Base-by-base conservation (phyloP, 2,797 vertebrate species). In the Delichon dasypus region DNA sequence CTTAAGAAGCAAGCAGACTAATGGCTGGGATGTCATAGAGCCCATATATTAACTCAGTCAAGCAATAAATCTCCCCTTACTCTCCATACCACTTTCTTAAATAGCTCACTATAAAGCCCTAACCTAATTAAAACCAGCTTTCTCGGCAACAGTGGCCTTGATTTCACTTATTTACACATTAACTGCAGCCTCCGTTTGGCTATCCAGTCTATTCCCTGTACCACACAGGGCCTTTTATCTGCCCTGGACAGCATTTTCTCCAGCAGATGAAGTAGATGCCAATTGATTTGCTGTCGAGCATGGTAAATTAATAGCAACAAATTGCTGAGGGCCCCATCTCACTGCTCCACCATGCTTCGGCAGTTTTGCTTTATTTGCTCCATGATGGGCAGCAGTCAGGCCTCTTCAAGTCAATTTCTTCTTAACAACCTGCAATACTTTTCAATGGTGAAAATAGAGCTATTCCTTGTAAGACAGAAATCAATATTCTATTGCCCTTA, bases 401-500 rank as follows among this genome's bases (percentile, higher is more conserved):
- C 98, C 98, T 98, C 98, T 98, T 98, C 98, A 98, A 99, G 98
- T 99, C 99, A 99, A 99, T 99, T 98, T 98, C 98, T 98, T 98
- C 98, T 99, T 99, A 99, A 99, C 98, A 98, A 99, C 98, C 98
- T 97, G 98, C 98, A 98, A 98, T 98, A 98, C 98, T 98, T 98
- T 98, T 98, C 98, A 98, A 97, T 98, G 97, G 98, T 97, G 98
- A 98, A 98, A 98, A 98, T 98, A 98, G 98, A 98, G 98, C 98
- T 98, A 98, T 98, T 98, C 98, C 98, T 98, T 99, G 98, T 98
- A 99, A 99, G 98, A 98, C 98, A 98, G 98, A 98, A 99, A 99
- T 99, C 99, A 98, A 99, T 99, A 98, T 98, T 98, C 98, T 98
- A 98, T 99, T 99, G 99, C 98, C 98, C 98, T 98, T 98, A 98